Evolutionary conservation across 1,140 invertebrate species (phyloP), one percentile per base, ranked within the genome.

Genomic region (Cardiocondyla obscurior): DNA sequence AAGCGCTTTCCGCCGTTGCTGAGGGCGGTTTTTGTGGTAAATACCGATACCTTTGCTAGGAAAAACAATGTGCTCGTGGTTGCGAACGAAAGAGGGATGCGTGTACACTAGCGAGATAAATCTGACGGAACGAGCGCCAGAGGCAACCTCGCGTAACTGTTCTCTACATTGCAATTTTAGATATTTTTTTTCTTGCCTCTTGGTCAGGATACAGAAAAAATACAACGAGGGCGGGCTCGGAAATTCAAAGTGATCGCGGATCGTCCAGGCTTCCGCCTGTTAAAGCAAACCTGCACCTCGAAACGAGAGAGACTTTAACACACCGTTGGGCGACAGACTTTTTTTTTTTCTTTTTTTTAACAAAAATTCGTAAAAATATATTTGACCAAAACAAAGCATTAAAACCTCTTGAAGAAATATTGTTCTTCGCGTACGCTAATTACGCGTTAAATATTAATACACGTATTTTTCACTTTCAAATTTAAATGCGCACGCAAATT

Each of bases 131-230:
- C 8, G 46, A 77, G 7, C 12, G 60, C 60, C 60, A 25, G 44
- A 10, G 16, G 74, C 44, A 22, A 58, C 25, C 8, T 28, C 51
- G 14, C 14, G 30, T 14, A 28, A 42, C 46, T 22, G 28, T 28
- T 53, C 69, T 73, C 22, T 14, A 6, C 22, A 36, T 14, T 33
- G 28, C 19, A 76, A 19, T 49, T 79, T 79, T 53, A 39, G 14
- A 49, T 33, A 49, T 79, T 67, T 64, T 64, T 62, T 60, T 60
- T 53, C 74, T 69, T 79, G 74, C 74, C 16, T 67, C 28, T 39
- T 62, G 22, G 4, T 12, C 39, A 30, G 58, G 16, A 25, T 5
- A 16, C 33, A 8, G 8, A 30, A 60, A 76, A 62, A 62, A 62
- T 77, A 53, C 16, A n/a, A 12, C 55, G 33, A 30, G 16, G 30